phyloP scores from a whole-genome alignment of 2,113 vertebrate species.

The Pitta sordida region DNA sequence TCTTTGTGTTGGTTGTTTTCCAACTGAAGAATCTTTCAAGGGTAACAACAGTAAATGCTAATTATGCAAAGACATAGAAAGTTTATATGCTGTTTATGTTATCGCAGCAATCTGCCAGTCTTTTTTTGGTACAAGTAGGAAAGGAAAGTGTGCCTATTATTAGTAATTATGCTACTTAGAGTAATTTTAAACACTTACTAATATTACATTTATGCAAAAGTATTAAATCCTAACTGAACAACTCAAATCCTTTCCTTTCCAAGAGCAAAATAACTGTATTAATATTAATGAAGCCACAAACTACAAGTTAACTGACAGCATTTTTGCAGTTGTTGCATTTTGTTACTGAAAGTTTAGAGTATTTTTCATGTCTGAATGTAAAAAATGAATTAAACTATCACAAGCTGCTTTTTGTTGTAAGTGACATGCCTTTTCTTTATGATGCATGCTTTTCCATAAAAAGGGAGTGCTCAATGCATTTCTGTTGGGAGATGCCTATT shows the following conservation, averaged over 20 bases:
- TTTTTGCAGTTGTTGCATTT: conserved; percentile 31
- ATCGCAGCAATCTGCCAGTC: not conserved
- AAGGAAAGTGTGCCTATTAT: not conserved
- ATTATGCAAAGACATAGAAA: not conserved
- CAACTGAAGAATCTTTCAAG: conserved; percentile 4
- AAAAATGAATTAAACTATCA: conserved; percentile 11
- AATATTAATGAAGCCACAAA: conserved; percentile 42
- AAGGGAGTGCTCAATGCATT: conserved; percentile 51
- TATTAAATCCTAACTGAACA: conserved; percentile 13
- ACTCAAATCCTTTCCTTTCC: conserved; percentile 24
- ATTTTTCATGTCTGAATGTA: conserved; percentile 17
- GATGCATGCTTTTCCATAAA: conserved; percentile 41
- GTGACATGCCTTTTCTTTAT: conserved; percentile 27
- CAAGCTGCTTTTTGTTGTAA: conserved; percentile 43
- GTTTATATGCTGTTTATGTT: not conserved
- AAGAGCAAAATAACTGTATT: conserved; percentile 26
- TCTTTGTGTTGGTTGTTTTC: conserved; percentile 21
- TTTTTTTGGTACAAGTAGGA: not conserved
- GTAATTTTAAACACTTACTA: conserved; percentile 9
- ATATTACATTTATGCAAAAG: conserved; percentile 17
- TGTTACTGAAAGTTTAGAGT: not conserved
- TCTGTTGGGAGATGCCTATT: conserved; percentile 68
- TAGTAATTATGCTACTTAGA: not conserved
- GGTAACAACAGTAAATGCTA: not conserved
- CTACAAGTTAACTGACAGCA: not conserved